Evolutionary conservation across 1,140 invertebrate species (phyloP).

Genomic region (Brachionus rotundiformis): DNA sequence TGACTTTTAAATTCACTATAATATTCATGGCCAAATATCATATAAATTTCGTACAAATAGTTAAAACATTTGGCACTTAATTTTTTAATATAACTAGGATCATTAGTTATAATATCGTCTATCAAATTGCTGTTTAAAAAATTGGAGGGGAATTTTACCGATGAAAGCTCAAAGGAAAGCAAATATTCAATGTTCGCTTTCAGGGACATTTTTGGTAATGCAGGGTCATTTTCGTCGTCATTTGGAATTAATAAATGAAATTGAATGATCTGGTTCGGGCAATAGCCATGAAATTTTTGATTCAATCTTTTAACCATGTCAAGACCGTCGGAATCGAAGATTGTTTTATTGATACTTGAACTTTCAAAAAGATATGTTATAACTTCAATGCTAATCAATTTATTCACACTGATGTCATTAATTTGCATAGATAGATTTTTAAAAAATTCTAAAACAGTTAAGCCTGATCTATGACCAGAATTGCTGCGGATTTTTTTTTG

Average conservation of each 20-base stretch:
- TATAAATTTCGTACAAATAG: neutral
- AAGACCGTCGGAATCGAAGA: neutral
- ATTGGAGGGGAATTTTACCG: neutral
- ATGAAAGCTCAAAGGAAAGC: neutral
- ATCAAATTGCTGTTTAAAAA: neutral
- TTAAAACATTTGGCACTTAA: neutral
- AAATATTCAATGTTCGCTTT: constrained; percentile 2
- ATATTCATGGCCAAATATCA: neutral
- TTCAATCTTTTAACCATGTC: neutral
- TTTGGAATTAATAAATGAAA: neutral
- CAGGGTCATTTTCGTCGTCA: neutral
- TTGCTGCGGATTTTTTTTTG: constrained; percentile 36
- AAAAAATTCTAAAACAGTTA: neutral
- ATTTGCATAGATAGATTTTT: neutral
- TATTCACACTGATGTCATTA: neutral
- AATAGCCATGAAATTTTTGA: neutral
- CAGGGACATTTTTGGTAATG: neutral
- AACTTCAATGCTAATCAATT: neutral
- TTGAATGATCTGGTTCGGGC: neutral
- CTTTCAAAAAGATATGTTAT: neutral
- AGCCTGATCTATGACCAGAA: neutral
- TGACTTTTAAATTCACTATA: neutral
- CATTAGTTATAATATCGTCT: neutral
- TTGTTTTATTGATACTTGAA: neutral
- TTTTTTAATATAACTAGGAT: neutral